Evolutionary conservation across 2,888 invertebrate species (phyloP), one percentile per base, ranked within the genome.

Genomic region (Escarpia spicata): DNA sequence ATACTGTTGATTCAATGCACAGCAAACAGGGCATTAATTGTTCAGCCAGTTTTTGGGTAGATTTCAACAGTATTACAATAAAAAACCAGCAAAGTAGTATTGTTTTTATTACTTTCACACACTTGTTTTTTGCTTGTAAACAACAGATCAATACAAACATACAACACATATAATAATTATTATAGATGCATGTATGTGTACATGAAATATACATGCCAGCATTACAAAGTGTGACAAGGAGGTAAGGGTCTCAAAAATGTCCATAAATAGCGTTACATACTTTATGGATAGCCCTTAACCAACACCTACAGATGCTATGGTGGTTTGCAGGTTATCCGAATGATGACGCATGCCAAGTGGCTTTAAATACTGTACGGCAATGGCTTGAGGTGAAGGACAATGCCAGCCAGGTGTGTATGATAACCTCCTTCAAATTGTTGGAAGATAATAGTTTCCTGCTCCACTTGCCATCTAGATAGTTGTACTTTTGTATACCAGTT

Each of bases 291-390:
- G 12, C 15, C 52, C 52, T 15, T 52, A 52, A 52, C 10, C 52
- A 52, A 52, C 75, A 2, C 75, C 75, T 75, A 75, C 26, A n/a
- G 2, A 26, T 75, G 26, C 26, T 75, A 6, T 26, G 75, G 26
- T 45, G 2, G 31, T 90, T 90, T 93, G n/a, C 93, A 97, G 97
- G 98, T 0, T 99, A 98, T 96, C 98, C 98, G 0, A 98, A 98
- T 95, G 97, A 97, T 93, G 96, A 97, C 75, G 98, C 99, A 0
- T 98, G 98, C 0, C 97, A 98, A 94, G 97, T 98, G 6, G 98
- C 98, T 3, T 96, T 98, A 10, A 96, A 96, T 44, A 97, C 97
- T 8, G 90, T 91, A 19, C 91, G 93, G 43, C 60, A 93, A 26
- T 93, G 92, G 92, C 60, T 93, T 9, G 92, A 91, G 75, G 75